A percentile compares a stretch with the other conserved stretches of the same genome.
phyloP scores from a whole-genome alignment of 1,140 invertebrate species.

The Anthonomus grandis region DNA sequence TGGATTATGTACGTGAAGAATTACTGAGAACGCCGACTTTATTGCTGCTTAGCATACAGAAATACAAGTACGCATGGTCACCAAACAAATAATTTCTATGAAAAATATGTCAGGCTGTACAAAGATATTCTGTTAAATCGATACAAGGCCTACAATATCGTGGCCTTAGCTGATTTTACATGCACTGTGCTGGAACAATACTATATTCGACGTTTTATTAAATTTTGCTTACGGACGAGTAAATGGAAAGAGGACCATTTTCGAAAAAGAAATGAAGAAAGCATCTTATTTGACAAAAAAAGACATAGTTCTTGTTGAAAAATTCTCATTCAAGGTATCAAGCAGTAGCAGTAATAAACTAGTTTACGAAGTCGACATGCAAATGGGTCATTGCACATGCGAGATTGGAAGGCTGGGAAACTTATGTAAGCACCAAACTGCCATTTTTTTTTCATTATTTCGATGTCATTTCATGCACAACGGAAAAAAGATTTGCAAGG shows the following conservation, averaged over 20 bases:
- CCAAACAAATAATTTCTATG: slow-evolving; percentile 21
- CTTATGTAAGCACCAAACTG: slow-evolving; percentile 15
- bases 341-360: neutral
- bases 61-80: slow-evolving; percentile 20
- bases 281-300: slow-evolving; percentile 1
- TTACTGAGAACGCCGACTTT: slow-evolving; percentile 12
- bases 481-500: slow-evolving; percentile 10
- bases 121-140: too few species aligned
- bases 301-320: neutral
- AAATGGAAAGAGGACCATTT: neutral
- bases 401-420: slow-evolving; percentile 6
- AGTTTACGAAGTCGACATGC: slow-evolving; percentile 12
- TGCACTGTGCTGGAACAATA: slow-evolving; percentile 17
- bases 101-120: slow-evolving; percentile 12
- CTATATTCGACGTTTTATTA: slow-evolving; percentile 5
- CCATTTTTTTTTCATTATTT: slow-evolving; percentile 14
- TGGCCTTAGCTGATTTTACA: slow-evolving; percentile 12
- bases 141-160: slow-evolving; percentile 20
- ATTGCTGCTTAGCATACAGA: slow-evolving; percentile 15
- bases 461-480: neutral
- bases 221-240: slow-evolving; percentile 10
- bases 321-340: neutral
- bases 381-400: slow-evolving; percentile 10
- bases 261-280: slow-evolving; percentile 4
- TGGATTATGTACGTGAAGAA: too few species aligned